These are phyloP conservation scores for Monochamus alternatus DNA, from an alignment of 2,888 invertebrate species.

Conservation along the genomic window DNA sequence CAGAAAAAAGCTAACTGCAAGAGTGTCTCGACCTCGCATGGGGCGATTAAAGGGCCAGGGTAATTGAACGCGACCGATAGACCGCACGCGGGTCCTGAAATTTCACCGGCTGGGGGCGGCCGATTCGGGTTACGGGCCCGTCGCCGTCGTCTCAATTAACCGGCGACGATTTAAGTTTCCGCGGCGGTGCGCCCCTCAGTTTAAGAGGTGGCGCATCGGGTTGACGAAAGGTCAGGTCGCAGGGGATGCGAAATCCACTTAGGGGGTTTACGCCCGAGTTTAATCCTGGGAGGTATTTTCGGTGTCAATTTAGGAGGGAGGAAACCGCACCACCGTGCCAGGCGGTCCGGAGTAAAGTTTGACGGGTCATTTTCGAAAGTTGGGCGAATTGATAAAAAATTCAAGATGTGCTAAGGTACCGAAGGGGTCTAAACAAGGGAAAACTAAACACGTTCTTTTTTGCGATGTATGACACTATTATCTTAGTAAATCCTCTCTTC, in stretches of 20 bases:
- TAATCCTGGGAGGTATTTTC: not conserved
- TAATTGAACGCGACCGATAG: constrained; percentile 27
- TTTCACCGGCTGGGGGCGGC: constrained; percentile 24
- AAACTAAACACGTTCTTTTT: too few relatives aligned
- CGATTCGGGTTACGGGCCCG: constrained; percentile 22
- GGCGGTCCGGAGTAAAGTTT: not conserved
- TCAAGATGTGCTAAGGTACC: too few relatives aligned
- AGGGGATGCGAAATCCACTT: not conserved
- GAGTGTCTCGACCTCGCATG: too few relatives aligned
- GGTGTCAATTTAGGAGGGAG: not conserved
- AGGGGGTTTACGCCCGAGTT: not conserved
- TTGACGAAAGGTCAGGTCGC: constrained; percentile 6
- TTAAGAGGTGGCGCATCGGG: not conserved
- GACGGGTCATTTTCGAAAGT: not conserved
- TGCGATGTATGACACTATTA: too few relatives aligned
- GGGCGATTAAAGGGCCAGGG: not conserved
- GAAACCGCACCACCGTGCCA: not conserved
- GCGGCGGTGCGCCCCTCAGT: not conserved
- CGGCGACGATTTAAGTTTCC: constrained; percentile 5
- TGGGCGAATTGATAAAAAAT: not conserved
- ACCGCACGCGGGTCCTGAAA: constrained; percentile 12
- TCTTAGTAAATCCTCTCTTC: too few relatives aligned
- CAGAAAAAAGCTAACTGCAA: too few relatives aligned
- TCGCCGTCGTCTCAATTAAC: constrained; percentile 1
- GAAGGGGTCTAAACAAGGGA: too few relatives aligned